Evolutionary conservation across 2,797 vertebrate genomes (phyloP).

Genomic region (Tangara arthus): DNA sequence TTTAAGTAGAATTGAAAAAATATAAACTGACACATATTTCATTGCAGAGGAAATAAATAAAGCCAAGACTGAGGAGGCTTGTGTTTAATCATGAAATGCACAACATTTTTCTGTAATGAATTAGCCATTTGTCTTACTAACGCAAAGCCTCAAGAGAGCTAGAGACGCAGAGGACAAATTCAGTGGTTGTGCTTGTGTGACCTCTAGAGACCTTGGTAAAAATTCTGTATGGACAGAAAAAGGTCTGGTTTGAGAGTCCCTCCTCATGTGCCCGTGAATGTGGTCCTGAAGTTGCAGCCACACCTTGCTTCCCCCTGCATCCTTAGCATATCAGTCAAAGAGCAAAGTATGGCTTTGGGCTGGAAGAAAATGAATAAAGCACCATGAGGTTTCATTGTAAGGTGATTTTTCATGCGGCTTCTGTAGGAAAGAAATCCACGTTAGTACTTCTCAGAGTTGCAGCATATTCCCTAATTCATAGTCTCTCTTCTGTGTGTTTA

Average conservation of each 20-base stretch:
- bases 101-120: constrained; percentile 60
- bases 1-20: constrained; percentile 72
- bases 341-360: not conserved
- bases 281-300: not conserved
- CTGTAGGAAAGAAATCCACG: not conserved
- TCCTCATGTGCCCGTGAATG: not conserved
- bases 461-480: not conserved
- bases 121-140: constrained; percentile 72
- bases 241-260: not conserved
- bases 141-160: not conserved
- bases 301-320: not conserved
- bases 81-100: constrained; percentile 71
- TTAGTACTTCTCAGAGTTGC: not conserved
- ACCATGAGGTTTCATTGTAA: not conserved
- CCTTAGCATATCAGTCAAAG: not conserved
- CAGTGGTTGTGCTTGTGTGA: not conserved
- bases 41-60: constrained; percentile 68
- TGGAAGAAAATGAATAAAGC: not conserved
- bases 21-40: constrained; percentile 69
- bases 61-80: constrained; percentile 19
- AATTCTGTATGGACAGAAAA: not conserved
- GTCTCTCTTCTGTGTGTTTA: not conserved
- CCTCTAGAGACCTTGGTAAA: constrained; percentile 13
- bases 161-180: constrained; percentile 21
- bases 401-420: constrained; percentile 11